A percentile compares a stretch with the other conserved stretches of the same genome.
Conservation (phyloP, 2,113 vertebrate species). For the Amblyopsis rosae region DNA sequence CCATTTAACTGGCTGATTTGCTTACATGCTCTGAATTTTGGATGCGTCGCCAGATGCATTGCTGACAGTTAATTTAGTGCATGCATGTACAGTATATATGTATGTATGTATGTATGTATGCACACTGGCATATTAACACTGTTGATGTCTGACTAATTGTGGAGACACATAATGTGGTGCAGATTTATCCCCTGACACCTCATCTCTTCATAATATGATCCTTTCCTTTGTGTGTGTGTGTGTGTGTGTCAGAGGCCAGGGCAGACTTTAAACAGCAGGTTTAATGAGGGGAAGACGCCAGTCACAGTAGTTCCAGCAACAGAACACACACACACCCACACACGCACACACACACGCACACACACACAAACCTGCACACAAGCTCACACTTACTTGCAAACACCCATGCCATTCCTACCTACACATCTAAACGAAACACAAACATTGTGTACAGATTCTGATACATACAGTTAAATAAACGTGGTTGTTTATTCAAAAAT, state of each 20-base stretch:
- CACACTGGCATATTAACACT: too few relatives aligned
- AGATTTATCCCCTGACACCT: conserved; percentile 26
- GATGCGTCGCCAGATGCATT: too few relatives aligned
- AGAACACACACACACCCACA: conserved; percentile 4
- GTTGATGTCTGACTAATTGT: not conserved
- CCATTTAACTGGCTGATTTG: not conserved
- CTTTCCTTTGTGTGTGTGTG: conserved; percentile 23
- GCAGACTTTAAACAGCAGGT: conserved; percentile 46
- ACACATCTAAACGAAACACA: not conserved
- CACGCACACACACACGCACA: not conserved
- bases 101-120: too few relatives aligned
- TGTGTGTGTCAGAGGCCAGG: not conserved
- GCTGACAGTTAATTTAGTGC: too few relatives aligned
- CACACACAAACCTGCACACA: conserved; percentile 25
- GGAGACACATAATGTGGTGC: conserved; percentile 1
- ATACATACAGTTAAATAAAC: not conserved
- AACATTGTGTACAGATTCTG: not conserved
- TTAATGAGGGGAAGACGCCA: conserved; percentile 71
- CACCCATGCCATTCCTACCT: not conserved
- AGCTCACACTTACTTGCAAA: conserved; percentile 10
- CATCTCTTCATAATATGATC: conserved; percentile 39
- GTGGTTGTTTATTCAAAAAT: not conserved
- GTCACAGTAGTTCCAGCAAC: conserved; percentile 50
- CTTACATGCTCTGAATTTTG: too few relatives aligned
- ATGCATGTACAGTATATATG: too few relatives aligned